Evolutionary conservation across 2,797 vertebrate genomes (phyloP), one percentile per base, ranked within the genome.

Genomic region (Gymnoscopelus microlampas): DNA sequence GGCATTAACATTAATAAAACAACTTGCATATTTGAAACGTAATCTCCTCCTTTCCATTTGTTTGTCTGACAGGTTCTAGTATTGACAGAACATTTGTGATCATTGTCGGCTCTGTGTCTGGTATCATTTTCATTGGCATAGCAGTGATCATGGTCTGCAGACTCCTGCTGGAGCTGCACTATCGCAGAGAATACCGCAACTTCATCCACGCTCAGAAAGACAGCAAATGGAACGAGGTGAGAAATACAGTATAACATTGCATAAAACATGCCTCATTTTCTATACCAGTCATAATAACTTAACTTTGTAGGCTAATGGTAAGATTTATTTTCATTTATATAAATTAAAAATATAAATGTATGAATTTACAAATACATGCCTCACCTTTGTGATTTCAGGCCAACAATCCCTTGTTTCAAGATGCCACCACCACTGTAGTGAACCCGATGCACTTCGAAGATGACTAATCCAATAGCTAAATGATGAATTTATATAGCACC

Each of bases 321-420:
- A 29, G 26, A 44, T 44, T 44, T 44, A 44, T 44, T 44, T 44
- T 9, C n/a, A 8, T 2, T 44, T 9, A 10, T 44, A 44, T 44
- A 44, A 2, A 44, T 44, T 44, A 44, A 9, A 44, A 44, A 44
- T 2, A 10, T 44, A 44, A 44, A 9, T 44, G 39, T 44, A 44
- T 44, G 2, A 1, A 9, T 44, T 44, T 44, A 9, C 9, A 44
- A 44, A 44, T 44, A 44, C 19, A 19, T 44, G 39, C 2, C 39
- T 44, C 39, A 9, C 7, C 9, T 19, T 66, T 71, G 65, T 68
- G 47, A 6, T 55, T 65, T 55, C 63, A 65, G 63, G 23, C 29
- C n/a, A 10, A 23, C n/a, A 94, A 95, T 70, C 92, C 93, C n/a
- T 89, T 94, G 78, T 94, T 89, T 76, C 63, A 80, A 79, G 91